Percentiles rank a stretch among this genome's conserved stretches.
phyloP scores from a whole-genome alignment of 2,113 vertebrate species.

The Chiloscyllium plagiosum region DNA sequence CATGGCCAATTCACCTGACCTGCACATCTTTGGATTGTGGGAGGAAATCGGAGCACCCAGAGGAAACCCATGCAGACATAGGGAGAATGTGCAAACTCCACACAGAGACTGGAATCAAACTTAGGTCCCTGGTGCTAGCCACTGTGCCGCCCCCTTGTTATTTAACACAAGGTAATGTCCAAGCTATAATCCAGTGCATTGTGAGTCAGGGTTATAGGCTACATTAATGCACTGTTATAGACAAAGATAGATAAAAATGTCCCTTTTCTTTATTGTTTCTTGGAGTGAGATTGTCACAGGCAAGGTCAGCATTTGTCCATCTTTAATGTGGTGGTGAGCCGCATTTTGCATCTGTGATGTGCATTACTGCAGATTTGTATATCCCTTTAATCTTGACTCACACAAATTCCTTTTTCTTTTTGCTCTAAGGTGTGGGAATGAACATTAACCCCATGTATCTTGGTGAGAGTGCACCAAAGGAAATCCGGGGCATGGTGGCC shows the following conservation, averaged over 20 bases:
- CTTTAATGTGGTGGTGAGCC: background rate
- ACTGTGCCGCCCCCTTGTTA: too few species aligned
- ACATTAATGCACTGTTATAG: background rate
- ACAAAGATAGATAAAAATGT: background rate
- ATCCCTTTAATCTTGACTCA: background rate
- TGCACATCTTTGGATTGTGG: too few species aligned
- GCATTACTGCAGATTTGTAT: background rate
- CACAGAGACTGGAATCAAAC: too few species aligned
- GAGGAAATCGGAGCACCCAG: too few species aligned
- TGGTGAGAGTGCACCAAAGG: constrained; percentile 78
- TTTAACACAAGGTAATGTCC: background rate
- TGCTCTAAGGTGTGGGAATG: constrained; percentile 74
- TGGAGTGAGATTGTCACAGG: background rate
- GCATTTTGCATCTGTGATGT: background rate
- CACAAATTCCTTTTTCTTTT: background rate
- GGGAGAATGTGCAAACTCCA: too few species aligned
- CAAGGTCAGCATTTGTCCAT: background rate
- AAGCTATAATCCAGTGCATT: background rate
- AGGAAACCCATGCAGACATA: too few species aligned
- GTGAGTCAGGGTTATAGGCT: background rate
- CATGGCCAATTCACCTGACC: too few species aligned
- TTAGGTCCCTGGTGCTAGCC: too few species aligned
- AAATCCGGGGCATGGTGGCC: constrained; percentile 69
- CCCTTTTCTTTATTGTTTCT: background rate
- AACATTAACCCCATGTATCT: constrained; percentile 90